Evolutionary conservation across 2,797 vertebrate genomes (phyloP).

Genomic region (Fundulus diaphanus): DNA sequence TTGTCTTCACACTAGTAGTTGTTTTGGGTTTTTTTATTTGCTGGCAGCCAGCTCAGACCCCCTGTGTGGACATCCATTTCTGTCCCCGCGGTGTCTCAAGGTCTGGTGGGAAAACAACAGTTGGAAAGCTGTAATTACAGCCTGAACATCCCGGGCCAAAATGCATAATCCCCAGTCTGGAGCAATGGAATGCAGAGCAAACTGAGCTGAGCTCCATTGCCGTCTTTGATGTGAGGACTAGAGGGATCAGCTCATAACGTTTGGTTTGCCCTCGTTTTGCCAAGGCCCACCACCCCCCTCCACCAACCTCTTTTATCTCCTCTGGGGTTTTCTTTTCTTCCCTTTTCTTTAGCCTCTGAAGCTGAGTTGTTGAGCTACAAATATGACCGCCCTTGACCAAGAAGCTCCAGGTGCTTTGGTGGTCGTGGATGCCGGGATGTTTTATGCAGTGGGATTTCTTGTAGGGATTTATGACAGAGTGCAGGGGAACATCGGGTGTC

Average conservation of each 20-base stretch:
- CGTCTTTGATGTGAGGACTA: slow-evolving; percentile 78
- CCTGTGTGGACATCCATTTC: slow-evolving; percentile 52
- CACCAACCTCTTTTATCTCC: slow-evolving; percentile 26
- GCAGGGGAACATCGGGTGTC: slow-evolving; percentile 4
- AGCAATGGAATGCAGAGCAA: slow-evolving; percentile 79
- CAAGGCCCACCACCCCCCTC: slow-evolving; percentile 54
- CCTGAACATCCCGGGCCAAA: slow-evolving; percentile 70
- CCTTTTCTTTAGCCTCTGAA: slow-evolving; percentile 60
- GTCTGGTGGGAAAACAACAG: slow-evolving; percentile 78
- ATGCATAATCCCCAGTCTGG: slow-evolving; percentile 78
- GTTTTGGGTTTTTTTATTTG: slow-evolving; percentile 40
- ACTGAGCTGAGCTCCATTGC: slow-evolving; percentile 75
- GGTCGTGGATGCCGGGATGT: slow-evolving; percentile 55
- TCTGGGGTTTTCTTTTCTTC: slow-evolving; percentile 54
- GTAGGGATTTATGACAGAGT: slow-evolving; percentile 39
- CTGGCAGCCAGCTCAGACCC: slow-evolving; percentile 43
- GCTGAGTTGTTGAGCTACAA: slow-evolving; percentile 68
- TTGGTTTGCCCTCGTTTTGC: slow-evolving; percentile 80
- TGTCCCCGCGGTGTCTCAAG: slow-evolving; percentile 72
- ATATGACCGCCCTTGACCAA: slow-evolving; percentile 52
- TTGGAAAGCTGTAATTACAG: slow-evolving; percentile 80
- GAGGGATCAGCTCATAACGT: slow-evolving; percentile 77
- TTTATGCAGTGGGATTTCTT: slow-evolving; percentile 31
- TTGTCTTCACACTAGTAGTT: slow-evolving; percentile 43
- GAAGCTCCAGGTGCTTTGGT: slow-evolving; percentile 38